Evolutionary conservation across 2,888 invertebrate genomes (phyloP), one percentile per base, ranked within the genome.

Genomic region (Hyposoter dolosus): DNA sequence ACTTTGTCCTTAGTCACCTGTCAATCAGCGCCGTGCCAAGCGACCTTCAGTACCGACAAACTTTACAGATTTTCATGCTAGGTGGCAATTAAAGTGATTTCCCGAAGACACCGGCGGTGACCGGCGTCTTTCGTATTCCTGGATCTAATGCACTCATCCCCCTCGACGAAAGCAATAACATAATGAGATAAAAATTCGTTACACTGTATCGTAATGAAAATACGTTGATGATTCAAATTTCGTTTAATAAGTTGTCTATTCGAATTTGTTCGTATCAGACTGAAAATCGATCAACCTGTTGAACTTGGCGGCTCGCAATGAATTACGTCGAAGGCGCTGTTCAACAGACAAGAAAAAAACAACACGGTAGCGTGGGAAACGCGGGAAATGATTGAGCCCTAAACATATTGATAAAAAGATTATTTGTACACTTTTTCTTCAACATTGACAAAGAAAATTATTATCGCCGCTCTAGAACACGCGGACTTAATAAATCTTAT

Each of bases 371-470:
- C 68, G 28, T 60, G n/a, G n/a, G 35, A 45, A 74, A 69, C 82
- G 85, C 85, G 85, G 85, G 85, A 86, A 66, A 47, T 47, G 1
- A 32, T 60, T 77, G 15, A 43, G 60, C 28, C 12, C 35, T 68
- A 5, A 15, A n/a, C 17, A 40, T 74, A 2, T 0, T 4, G 2
- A 40, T 0, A 6, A 6, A 56, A 43, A 17, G n/a, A 68, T 23
- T 12, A 40, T n/a, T 77, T 83, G 66, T 50, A 53, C 43, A 32
- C 19, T n/a, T 53, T 80, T 80, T 43, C 60, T 28, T 10, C 40
- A 3, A 23, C 12, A 53, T 15, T n/a, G n/a, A 32, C 32, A 15
- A 47, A 32, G 43, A 43, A 56, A 53, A 66, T 17, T 9, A 10
- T 79, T 50, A 47, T 19, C 23, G 35, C 43, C 23, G 40, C 17